phyloP scores from a whole-genome alignment of 2,797 vertebrate species.

The Linurgus olivaceus region DNA sequence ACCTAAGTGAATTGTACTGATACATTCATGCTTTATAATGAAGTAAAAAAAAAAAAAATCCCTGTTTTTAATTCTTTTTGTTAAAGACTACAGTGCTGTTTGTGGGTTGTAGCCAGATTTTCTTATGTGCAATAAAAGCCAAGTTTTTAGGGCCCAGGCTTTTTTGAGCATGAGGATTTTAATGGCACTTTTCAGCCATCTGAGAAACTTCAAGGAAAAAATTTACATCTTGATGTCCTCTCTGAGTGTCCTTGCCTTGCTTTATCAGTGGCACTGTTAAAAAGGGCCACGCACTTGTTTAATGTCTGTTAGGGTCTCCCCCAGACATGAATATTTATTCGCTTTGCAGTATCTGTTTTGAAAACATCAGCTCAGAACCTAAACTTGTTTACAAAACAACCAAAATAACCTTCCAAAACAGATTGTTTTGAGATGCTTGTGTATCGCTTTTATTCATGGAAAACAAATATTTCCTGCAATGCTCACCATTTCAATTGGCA shows the following conservation, averaged over 20 bases:
- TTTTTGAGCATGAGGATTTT: background rate
- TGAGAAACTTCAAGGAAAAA: conserved; percentile 32
- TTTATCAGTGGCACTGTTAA: background rate
- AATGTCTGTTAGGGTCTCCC: background rate
- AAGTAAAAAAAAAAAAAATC: background rate
- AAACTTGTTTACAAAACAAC: conserved; percentile 42
- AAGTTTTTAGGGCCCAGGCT: background rate
- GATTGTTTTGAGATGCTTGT: conserved; percentile 42
- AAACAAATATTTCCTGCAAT: background rate
- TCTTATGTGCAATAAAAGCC: background rate
- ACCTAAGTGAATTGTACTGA: background rate
- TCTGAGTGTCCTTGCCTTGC: background rate
- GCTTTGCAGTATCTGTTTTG: conserved; percentile 16
- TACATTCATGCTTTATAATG: background rate
- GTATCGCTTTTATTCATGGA: background rate
- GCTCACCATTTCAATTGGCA: conserved; percentile 30
- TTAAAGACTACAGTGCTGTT: background rate
- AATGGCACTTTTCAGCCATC: background rate
- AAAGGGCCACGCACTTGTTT: background rate
- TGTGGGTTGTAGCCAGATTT: background rate
- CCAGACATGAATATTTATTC: background rate
- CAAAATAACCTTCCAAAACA: conserved; percentile 29
- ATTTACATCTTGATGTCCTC: background rate
- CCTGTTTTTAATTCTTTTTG: background rate
- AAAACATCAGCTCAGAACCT: conserved; percentile 32